Evolutionary conservation across 2,888 invertebrate genomes (phyloP).

Genomic region (Calameuta idolon): DNA sequence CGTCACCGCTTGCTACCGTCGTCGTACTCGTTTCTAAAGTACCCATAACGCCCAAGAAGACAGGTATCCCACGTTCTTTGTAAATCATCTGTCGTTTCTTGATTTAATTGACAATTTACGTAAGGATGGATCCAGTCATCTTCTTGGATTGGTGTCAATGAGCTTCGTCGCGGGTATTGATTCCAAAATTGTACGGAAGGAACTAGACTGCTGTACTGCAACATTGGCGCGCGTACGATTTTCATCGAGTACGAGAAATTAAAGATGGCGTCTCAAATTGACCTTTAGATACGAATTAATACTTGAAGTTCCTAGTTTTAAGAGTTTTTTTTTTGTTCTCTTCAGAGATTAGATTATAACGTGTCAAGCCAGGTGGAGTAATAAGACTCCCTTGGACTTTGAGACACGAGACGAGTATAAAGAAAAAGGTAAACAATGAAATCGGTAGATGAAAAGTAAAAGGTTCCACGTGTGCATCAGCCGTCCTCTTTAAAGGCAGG

Average conservation of each 20-base stretch:
- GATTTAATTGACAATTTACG: neutral
- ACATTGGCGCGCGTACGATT: neutral
- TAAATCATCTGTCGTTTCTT: neutral
- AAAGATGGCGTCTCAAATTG: neutral
- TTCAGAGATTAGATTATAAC: neutral
- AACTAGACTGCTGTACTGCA: neutral
- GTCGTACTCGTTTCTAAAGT: neutral
- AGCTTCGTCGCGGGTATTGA: neutral
- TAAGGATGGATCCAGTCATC: neutral
- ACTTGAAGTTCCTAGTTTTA: conserved; percentile 23
- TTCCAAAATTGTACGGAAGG: neutral
- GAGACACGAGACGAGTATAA: neutral
- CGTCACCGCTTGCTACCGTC: neutral
- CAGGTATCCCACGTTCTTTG: neutral
- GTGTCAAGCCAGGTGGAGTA: neutral
- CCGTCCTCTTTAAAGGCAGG: neutral
- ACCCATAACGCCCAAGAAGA: neutral
- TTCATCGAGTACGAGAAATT: neutral
- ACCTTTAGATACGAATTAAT: conserved; percentile 1
- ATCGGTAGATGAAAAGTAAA: neutral
- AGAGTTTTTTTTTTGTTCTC: neutral
- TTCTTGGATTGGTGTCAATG: neutral
- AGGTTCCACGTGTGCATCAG: neutral
- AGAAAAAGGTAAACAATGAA: neutral
- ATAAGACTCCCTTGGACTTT: neutral